A percentile compares a stretch with the other conserved stretches of the same genome.
Conservation (phyloP, 1,140 invertebrate genomes). For the Centruroides sculpturatus region DNA sequence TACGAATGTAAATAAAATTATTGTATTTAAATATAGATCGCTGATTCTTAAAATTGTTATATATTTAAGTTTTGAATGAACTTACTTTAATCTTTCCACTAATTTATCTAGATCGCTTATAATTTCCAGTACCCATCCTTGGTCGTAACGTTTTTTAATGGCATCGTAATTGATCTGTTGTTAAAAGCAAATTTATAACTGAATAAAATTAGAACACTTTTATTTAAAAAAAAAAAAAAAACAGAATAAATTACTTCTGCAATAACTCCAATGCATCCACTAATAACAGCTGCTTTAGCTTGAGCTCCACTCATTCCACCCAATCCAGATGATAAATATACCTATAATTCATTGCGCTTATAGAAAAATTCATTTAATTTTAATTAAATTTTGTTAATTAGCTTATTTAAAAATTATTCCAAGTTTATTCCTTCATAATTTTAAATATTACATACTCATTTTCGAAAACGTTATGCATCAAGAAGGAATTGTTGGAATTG, state of each 20-base stretch:
- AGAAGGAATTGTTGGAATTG: too few relatives aligned
- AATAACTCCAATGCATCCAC: constrained; percentile 48
- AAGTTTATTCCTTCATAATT: too few relatives aligned
- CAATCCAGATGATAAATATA: constrained; percentile 48
- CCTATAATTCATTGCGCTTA: constrained; percentile 19
- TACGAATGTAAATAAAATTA: neutral
- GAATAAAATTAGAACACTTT: too few relatives aligned
- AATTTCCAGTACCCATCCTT: constrained; percentile 47
- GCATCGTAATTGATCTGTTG: constrained; percentile 38
- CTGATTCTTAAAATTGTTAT: neutral
- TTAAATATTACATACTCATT: too few relatives aligned
- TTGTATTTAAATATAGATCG: neutral
- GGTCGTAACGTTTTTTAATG: constrained; percentile 41
- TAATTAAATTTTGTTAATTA: too few relatives aligned
- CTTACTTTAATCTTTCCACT: constrained; percentile 33
- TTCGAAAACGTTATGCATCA: too few relatives aligned
- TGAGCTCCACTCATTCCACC: constrained; percentile 56
- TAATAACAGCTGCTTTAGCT: constrained; percentile 49
- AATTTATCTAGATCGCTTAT: constrained; percentile 36
- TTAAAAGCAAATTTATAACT: too few relatives aligned
- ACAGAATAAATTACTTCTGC: constrained; percentile 39
- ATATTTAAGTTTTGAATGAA: too few relatives aligned
- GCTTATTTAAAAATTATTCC: too few relatives aligned
- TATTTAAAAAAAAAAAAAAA: neutral
- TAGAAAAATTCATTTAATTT: too few relatives aligned